Base-by-base conservation (phyloP, 2,888 invertebrate species). In the Apodemia duryi region DNA sequence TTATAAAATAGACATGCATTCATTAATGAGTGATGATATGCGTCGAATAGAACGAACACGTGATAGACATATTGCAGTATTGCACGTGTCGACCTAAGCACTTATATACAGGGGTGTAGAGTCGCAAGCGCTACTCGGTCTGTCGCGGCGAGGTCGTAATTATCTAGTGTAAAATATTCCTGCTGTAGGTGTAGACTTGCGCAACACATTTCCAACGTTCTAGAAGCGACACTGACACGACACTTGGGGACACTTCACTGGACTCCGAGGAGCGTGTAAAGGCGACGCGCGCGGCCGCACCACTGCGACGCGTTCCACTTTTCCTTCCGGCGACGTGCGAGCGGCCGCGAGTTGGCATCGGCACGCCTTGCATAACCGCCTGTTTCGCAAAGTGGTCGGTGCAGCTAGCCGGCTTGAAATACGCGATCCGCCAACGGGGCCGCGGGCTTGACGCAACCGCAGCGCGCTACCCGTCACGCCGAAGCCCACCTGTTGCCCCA, bases 261-360 rank as follows among this genome's bases (percentile, higher is more conserved):
- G 80, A 74, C 77, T 76, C 74, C 82, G 82, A 84, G 83, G 79
- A 77, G 86, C 91, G 91, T 91, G 91, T 77, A 85, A 82, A 84
- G 81, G 75, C 85, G 88, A 83, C 87, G 90, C 89, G 86, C 84
- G 89, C 89, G 86, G 84, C 83, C 83, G 81, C 79, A 79, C 85
- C 90, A 91, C 89, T 90, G 91, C 88, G 87, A 75, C 83, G 83
- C 88, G 91, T 89, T 91, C 91, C 88, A 91, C 91, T 91, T 91
- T 90, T 91, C 89, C 91, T 90, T 91, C 90, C 91, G 90, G 86
- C 80, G 80, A 79, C 77, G 83, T 80, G 78, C 82, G 84, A 80
- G 79, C 80, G 78, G 83, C 76, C 78, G 84, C 89, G 88, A 88
- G 88, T 90, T 91, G 91, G 91, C 91, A 91, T 85, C 88, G 86